Conservation (phyloP, 2,113 vertebrate genomes). For the Triplophysa tibetana region DNA sequence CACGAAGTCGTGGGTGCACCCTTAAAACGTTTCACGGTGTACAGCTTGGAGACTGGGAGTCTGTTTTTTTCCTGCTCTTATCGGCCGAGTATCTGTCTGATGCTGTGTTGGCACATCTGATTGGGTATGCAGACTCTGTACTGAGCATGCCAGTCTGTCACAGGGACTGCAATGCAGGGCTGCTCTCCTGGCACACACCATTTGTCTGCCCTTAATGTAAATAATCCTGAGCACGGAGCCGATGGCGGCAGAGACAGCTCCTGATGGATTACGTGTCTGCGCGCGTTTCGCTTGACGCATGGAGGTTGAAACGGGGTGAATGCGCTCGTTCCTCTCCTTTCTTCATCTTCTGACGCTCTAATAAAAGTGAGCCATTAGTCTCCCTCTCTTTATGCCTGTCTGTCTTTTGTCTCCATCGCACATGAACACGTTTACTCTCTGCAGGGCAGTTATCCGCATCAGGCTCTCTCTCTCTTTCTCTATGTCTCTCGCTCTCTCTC, state of each 20-base stretch:
- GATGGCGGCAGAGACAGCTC: conserved; percentile 39
- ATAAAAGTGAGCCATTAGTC: conserved; percentile 54
- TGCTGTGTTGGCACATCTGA: conserved; percentile 67
- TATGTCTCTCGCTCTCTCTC: conserved; percentile 46
- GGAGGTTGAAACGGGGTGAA: conserved; percentile 47
- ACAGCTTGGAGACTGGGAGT: conserved; percentile 44
- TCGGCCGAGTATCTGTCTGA: conserved; percentile 57
- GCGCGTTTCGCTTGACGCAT: conserved; percentile 44
- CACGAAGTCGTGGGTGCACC: conserved; percentile 19
- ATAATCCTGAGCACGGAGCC: conserved; percentile 53
- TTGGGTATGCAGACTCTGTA: conserved; percentile 76
- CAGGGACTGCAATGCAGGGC: conserved; percentile 78
- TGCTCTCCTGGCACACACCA: conserved; percentile 71
- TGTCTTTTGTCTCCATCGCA: conserved; percentile 58
- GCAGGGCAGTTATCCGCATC: conserved; percentile 63
- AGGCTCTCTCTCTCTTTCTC: conserved; percentile 53
- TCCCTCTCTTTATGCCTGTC: conserved; percentile 35
- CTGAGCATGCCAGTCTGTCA: conserved; percentile 75
- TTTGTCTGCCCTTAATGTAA: conserved; percentile 62
- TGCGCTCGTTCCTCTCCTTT: conserved; percentile 34
- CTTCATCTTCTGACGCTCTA: conserved; percentile 26
- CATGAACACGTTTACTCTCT: conserved; percentile 60
- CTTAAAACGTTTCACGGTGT: conserved; percentile 29
- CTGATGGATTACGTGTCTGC: conserved; percentile 57
- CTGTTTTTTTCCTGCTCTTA: conserved; percentile 41